Conservation (phyloP, 2,113 vertebrate genomes). For the Gobio gobio region DNA sequence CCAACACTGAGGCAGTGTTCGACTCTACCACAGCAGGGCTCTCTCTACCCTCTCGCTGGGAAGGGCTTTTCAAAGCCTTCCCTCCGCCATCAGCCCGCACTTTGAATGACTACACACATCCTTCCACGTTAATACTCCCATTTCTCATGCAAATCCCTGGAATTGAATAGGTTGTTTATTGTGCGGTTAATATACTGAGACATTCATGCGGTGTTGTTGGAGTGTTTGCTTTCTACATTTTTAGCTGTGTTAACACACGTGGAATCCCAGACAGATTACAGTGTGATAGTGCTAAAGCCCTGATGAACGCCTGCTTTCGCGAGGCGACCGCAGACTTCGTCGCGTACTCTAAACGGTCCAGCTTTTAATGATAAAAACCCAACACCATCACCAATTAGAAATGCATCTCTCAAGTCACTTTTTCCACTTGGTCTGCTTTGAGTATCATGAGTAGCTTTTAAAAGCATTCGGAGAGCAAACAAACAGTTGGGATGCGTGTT, state of each 20-base stretch:
- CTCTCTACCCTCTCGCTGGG: conserved; percentile 60
- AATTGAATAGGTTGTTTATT: conserved; percentile 79
- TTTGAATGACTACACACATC: conserved; percentile 65
- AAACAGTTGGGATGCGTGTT: neutral
- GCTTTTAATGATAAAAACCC: conserved; percentile 21
- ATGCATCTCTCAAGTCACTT: conserved; percentile 11
- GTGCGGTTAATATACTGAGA: conserved; percentile 73
- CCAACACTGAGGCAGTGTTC: conserved; percentile 61
- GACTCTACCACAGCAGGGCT: conserved; percentile 49
- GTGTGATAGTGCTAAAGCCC: conserved; percentile 71
- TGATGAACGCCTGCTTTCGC: conserved; percentile 64
- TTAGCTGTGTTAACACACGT: conserved; percentile 76
- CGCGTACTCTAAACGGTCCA: neutral
- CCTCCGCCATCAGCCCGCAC: conserved; percentile 55
- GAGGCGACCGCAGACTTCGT: conserved; percentile 23
- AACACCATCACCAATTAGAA: conserved; percentile 24
- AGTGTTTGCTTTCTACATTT: conserved; percentile 72
- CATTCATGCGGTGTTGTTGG: conserved; percentile 74
- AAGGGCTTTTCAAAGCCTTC: conserved; percentile 67
- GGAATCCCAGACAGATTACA: conserved; percentile 78
- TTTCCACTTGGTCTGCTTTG: neutral
- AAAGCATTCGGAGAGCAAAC: neutral
- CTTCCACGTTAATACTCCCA: conserved; percentile 68
- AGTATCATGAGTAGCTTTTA: neutral
- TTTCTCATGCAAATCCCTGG: conserved; percentile 78